Base-by-base conservation (phyloP, 2,797 vertebrate genomes). In the Enteromius argenteus region DNA sequence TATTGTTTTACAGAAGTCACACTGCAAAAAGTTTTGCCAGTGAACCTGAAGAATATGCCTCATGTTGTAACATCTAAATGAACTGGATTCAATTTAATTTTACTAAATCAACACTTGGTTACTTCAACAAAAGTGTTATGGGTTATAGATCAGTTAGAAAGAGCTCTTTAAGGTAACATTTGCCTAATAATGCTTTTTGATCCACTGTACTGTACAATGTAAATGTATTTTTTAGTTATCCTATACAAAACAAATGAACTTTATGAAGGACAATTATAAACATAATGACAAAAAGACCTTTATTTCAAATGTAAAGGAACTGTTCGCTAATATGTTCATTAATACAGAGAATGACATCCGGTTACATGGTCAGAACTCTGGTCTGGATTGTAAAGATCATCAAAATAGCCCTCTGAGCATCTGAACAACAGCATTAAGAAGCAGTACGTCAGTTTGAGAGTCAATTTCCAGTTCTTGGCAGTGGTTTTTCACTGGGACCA, bases 401-500 rank as follows among this genome's bases (percentile, higher is more conserved):
- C 94, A 85, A 94, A 94, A 90, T 90, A 95, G 75, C 79, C 90
- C 91, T 88, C 93, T 88, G 32, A 95, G 90, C 87, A 95, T 94
- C 87, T 95, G 93, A 84, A 90, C 68, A 72, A 93, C 71, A 15
- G 89, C 83, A n/a, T 78, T 89, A 13, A 95, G 91, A 84, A 95
- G 90, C 86, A 95, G 89, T 35, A 94, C 91, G 90, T 96, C 94
- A 49, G 88, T 87, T 80, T 92, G 75, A 44, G 80, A 72, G 56
- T 92, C 91, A 87, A 94, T 90, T 32, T 94, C 92, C 89, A 96
- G 81, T 85, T 92, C 93, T 39, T 90, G 88, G 35, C 89, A 92
- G 89, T 94, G 95, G 91, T 94, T 96, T 90, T 94, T 95, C 90
- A 96, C 92, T 9, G 95, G 95, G 46, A 96, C 62, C 51, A 56